Evolutionary conservation across 1,140 invertebrate genomes (phyloP).

Genomic region (Zaprionus davidi): DNA sequence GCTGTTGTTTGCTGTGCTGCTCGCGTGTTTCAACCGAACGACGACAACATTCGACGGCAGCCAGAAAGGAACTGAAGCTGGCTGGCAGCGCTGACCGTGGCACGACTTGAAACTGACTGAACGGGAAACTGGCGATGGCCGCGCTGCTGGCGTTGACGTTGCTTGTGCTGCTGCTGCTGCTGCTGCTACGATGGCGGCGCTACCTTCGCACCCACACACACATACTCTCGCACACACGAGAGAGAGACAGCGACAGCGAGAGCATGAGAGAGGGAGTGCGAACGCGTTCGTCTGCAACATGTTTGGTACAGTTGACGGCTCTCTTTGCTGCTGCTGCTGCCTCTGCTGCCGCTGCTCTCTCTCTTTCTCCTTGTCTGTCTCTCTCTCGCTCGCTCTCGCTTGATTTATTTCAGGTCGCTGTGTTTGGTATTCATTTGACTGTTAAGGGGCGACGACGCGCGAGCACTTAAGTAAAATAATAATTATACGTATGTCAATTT

Average conservation of each 20-base stretch:
- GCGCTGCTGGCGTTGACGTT: slow-evolving; percentile 33
- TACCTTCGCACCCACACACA: slow-evolving; percentile 67
- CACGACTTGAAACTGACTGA: slow-evolving; percentile 73
- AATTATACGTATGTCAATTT: slow-evolving; percentile 84
- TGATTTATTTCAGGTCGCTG: slow-evolving; percentile 80
- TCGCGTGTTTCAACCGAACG: slow-evolving; percentile 66
- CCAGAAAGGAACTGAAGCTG: slow-evolving; percentile 82
- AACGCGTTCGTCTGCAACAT: slow-evolving; percentile 22
- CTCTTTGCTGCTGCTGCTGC: slow-evolving; percentile 38
- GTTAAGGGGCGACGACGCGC: slow-evolving; percentile 80
- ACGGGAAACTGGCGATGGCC: slow-evolving; percentile 59
- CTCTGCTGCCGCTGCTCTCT: neutral
- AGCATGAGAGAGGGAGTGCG: slow-evolving; percentile 16
- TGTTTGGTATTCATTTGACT: slow-evolving; percentile 78
- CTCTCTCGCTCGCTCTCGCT: slow-evolving; percentile 39
- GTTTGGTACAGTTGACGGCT: slow-evolving; percentile 64
- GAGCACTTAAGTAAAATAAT: slow-evolving; percentile 84
- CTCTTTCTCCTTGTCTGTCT: neutral
- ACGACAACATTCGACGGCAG: slow-evolving; percentile 83
- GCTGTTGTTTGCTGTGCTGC: slow-evolving; percentile 45
- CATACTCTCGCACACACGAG: slow-evolving; percentile 15
- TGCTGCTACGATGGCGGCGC: slow-evolving; percentile 32
- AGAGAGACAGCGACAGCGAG: neutral
- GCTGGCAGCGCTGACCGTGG: slow-evolving; percentile 59
- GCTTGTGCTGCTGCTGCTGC: slow-evolving; percentile 32